Conservation (phyloP, 2,888 invertebrate species). For the Pecten maximus region DNA sequence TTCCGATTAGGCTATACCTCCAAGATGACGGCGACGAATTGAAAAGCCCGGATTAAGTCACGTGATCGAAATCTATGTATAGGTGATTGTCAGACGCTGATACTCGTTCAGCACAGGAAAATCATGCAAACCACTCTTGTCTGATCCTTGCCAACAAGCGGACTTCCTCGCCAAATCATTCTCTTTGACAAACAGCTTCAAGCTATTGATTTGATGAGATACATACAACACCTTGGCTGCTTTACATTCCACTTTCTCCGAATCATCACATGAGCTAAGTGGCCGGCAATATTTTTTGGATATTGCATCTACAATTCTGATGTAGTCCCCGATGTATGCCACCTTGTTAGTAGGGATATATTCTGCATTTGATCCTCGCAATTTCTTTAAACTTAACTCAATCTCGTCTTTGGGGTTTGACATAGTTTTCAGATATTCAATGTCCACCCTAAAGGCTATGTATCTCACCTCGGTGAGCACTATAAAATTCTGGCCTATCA, state of each 20-base stretch:
- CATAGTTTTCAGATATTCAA: neutral
- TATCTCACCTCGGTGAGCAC: neutral
- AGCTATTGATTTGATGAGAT: slow-evolving; percentile 36
- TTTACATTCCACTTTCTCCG: neutral
- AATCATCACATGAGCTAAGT: neutral
- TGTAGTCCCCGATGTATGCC: neutral
- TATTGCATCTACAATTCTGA: neutral
- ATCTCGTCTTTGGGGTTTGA: neutral
- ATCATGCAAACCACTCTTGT: slow-evolving; percentile 36
- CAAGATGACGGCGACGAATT: too few species aligned
- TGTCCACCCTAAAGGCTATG: neutral
- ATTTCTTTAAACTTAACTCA: neutral
- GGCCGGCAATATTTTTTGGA: neutral
- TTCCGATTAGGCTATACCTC: too few species aligned
- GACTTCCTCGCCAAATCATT: slow-evolving; percentile 40
- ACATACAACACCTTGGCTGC: slow-evolving; percentile 44
- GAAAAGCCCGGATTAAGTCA: too few species aligned
- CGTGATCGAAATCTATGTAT: too few species aligned
- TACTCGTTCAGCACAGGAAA: slow-evolving; percentile 53
- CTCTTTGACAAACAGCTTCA: slow-evolving; percentile 38
- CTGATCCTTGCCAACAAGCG: slow-evolving; percentile 43
- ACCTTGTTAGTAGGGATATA: slow-evolving; percentile 8
- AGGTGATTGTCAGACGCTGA: slow-evolving; percentile 47
- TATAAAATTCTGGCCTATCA: too few species aligned
- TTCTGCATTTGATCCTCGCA: slow-evolving; percentile 23